Evolutionary conservation across 2,888 invertebrate genomes (phyloP).

Genomic region (Busseola fusca): DNA sequence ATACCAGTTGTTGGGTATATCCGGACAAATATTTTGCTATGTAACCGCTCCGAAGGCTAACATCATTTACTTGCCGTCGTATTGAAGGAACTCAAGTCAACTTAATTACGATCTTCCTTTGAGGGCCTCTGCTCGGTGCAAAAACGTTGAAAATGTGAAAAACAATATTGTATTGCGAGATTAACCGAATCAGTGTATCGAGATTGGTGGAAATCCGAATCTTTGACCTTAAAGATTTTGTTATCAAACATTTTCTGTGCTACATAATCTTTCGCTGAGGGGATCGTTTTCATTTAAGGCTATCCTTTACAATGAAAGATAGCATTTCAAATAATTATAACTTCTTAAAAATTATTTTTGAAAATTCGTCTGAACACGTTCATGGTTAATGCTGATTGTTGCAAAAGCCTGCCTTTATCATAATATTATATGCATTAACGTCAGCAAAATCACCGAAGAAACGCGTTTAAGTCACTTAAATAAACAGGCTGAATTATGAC

Average conservation of each 20-base stretch:
- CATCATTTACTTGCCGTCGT: constrained; percentile 70
- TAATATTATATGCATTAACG: background rate
- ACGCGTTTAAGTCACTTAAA: background rate
- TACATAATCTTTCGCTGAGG: constrained; percentile 8
- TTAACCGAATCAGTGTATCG: constrained; percentile 58
- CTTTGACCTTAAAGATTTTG: constrained; percentile 35
- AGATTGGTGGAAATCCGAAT: constrained; percentile 33
- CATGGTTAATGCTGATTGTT: constrained; percentile 1
- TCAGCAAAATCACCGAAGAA: background rate
- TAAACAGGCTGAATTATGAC: background rate
- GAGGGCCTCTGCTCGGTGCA: constrained; percentile 58
- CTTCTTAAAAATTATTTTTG: no score
- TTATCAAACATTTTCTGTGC: constrained; percentile 27
- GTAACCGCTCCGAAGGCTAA: constrained; percentile 68
- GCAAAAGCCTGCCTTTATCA: constrained; percentile 2
- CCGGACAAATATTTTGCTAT: constrained; percentile 66
- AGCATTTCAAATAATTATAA: constrained; percentile 40
- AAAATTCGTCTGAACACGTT: constrained; percentile 5
- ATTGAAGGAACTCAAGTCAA: constrained; percentile 71
- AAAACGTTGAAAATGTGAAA: constrained; percentile 62
- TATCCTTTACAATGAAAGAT: constrained; percentile 32
- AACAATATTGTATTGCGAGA: constrained; percentile 65
- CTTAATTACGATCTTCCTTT: constrained; percentile 75
- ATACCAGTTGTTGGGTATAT: constrained; percentile 43
- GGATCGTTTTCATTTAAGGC: constrained; percentile 29